phyloP scores from a whole-genome alignment of 2,113 vertebrate genomes.

The Hypocryptadius cinnamomeus region DNA sequence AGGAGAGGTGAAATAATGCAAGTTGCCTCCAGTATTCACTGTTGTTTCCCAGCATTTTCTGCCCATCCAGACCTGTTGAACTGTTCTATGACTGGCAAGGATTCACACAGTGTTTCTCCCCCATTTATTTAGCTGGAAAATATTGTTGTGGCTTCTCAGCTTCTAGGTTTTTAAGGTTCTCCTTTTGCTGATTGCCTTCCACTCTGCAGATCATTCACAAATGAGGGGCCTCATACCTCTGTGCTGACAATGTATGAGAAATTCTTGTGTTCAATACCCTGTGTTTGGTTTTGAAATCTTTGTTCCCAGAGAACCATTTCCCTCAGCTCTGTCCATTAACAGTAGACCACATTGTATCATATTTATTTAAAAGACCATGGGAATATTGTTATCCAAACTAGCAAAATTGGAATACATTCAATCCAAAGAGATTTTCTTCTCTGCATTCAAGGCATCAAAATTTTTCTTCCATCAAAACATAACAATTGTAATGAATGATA shows the following conservation, averaged over 20 bases:
- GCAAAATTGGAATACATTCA: conserved; percentile 18
- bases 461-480: conserved; percentile 66
- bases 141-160: neutral
- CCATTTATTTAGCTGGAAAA: neutral
- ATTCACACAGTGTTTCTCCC: neutral
- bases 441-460: conserved; percentile 51
- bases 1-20: neutral
- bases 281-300: neutral
- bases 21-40: neutral
- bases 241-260: neutral
- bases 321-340: neutral
- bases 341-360: neutral
- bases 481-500: conserved; percentile 68
- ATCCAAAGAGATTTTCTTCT: neutral
- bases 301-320: conserved; percentile 13
- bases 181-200: neutral
- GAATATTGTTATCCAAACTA: conserved; percentile 39
- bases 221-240: neutral
- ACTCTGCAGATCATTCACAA: neutral
- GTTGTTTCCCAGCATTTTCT: neutral
- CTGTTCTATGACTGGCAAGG: neutral
- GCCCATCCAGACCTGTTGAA: neutral
- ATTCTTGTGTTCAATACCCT: neutral
- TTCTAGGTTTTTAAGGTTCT: neutral
- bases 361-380: conserved; percentile 26